Percentiles rank a stretch among this genome's conserved stretches.
Evolutionary conservation across 35 echinoderm and acorn worm genomes (phyloP).

Genomic region (Eucidaris tribuloides): DNA sequence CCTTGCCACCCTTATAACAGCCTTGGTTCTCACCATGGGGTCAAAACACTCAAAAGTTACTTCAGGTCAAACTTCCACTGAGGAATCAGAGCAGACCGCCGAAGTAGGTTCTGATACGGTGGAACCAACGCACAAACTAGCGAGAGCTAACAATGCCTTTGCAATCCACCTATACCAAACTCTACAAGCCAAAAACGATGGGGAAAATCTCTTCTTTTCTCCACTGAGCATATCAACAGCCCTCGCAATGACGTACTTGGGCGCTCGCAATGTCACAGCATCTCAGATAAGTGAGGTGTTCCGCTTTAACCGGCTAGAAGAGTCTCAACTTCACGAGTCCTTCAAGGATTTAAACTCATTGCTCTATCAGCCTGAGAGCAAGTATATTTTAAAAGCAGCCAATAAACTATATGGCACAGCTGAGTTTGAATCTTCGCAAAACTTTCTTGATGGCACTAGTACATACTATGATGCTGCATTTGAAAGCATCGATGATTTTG

Average conservation of each 20-base stretch:
- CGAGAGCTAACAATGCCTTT: constrained; percentile 54
- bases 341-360: constrained; percentile 58
- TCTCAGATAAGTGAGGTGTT: constrained; percentile 65
- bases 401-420: constrained; percentile 74
- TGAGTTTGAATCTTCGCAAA: constrained; percentile 20
- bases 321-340: constrained; percentile 26
- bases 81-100: too few relatives aligned
- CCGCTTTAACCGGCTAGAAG: constrained; percentile 47
- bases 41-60: too few relatives aligned
- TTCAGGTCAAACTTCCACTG: too few relatives aligned
- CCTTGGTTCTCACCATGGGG: too few relatives aligned
- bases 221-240: constrained; percentile 78
- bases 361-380: constrained; percentile 22
- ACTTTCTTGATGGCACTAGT: constrained; percentile 39
- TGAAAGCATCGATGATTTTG: constrained; percentile 56
- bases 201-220: constrained; percentile 86
- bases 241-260: constrained; percentile 68
- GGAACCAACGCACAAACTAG: neutral
- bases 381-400: constrained; percentile 55
- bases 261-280: constrained; percentile 48
- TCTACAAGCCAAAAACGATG: neutral
- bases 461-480: constrained; percentile 49
- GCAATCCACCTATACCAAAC: constrained; percentile 50
- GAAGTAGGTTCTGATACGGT: too few relatives aligned
- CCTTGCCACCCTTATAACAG: too few relatives aligned